Percentiles rank a stretch among this genome's conserved stretches.
Evolutionary conservation across 2,113 vertebrate species (phyloP).

Genomic region (Grus americana): DNA sequence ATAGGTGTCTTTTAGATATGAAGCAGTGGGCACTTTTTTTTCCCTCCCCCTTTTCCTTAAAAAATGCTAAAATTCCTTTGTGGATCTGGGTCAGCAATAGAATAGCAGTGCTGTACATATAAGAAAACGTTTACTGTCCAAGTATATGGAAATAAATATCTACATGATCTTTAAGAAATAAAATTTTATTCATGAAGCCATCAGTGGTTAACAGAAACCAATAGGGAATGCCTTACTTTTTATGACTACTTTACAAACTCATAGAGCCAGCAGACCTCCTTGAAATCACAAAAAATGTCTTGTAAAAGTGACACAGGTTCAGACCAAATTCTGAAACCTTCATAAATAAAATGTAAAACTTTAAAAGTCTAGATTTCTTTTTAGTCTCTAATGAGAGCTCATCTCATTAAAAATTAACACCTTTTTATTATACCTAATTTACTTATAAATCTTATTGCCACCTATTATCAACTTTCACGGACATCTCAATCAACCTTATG

Average conservation of each 20-base stretch:
- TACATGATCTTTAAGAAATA: not conserved
- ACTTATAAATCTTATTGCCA: slow-evolving; percentile 58
- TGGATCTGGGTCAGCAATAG: not conserved
- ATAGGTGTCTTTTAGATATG: not conserved
- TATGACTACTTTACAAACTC: not conserved
- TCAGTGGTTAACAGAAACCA: not conserved
- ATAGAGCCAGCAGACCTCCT: not conserved
- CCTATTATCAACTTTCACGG: slow-evolving; percentile 45
- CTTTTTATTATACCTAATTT: slow-evolving; percentile 64
- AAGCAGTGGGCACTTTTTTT: not conserved
- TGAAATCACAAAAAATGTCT: not conserved
- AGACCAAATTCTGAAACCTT: not conserved
- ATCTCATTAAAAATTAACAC: slow-evolving; percentile 67
- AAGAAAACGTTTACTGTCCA: not conserved
- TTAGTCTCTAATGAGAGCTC: slow-evolving; percentile 37
- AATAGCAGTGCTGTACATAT: not conserved
- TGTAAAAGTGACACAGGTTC: not conserved
- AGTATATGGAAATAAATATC: not conserved
- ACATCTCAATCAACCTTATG: slow-evolving; percentile 50
- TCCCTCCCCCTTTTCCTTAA: not conserved
- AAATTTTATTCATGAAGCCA: not conserved
- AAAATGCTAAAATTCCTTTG: not conserved
- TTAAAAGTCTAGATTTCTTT: slow-evolving; percentile 42
- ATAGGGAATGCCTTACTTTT: not conserved
- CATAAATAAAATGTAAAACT: slow-evolving; percentile 40